Evolutionary conservation across 2,113 vertebrate genomes (phyloP).

Genomic region (Alethe castanea): DNA sequence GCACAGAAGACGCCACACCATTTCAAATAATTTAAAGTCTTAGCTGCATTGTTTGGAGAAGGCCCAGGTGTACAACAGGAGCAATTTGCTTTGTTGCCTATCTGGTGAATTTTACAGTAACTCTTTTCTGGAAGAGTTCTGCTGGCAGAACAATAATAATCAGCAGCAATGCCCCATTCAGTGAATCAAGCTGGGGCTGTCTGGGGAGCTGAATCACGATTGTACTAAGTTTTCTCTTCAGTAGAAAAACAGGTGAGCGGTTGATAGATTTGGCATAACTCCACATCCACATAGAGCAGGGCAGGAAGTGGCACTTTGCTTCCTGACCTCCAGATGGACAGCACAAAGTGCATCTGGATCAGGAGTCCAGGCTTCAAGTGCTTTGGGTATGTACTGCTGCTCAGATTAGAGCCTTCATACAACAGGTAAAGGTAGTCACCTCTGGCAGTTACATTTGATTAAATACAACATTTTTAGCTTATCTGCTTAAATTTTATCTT

Average conservation of each 20-base stretch:
- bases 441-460: neutral
- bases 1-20: neutral
- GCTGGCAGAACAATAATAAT: neutral
- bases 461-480: neutral
- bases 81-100: neutral
- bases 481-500: neutral
- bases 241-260: neutral
- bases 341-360: neutral
- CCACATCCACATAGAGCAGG: rapidly evolving
- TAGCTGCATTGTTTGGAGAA: neutral
- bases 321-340: neutral
- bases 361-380: neutral
- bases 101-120: neutral
- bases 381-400: neutral
- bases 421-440: neutral
- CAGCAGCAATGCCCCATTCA: neutral
- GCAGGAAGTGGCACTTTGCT: neutral
- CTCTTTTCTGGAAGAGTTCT: neutral
- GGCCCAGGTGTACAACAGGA: neutral
- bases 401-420: neutral
- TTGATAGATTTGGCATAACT: neutral
- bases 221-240: neutral
- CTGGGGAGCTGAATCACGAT: neutral
- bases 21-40: neutral
- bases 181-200: neutral